phyloP scores from a whole-genome alignment of 2,888 invertebrate species.

The Tortricodes alternella region DNA sequence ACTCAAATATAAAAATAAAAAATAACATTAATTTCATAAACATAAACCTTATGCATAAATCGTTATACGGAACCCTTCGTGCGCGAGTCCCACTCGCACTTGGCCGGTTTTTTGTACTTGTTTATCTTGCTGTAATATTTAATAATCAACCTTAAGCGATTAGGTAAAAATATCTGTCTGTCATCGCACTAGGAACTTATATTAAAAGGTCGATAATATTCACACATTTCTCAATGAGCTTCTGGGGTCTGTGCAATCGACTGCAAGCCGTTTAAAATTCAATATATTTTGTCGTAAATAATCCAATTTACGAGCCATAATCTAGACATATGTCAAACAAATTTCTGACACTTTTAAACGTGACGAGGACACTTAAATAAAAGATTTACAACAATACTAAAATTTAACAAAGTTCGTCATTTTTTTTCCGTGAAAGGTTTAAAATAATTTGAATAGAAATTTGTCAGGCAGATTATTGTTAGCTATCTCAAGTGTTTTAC shows the following conservation, averaged over 20 bases:
- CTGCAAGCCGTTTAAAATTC: constrained; percentile 62
- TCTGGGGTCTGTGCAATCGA: constrained; percentile 31
- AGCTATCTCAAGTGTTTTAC: background rate
- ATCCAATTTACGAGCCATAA: constrained; percentile 61
- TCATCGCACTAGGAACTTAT: constrained; percentile 15
- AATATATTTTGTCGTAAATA: constrained; percentile 69
- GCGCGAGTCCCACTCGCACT: too few relatives aligned
- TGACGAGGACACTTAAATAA: constrained; percentile 60
- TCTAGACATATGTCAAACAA: constrained; percentile 74
- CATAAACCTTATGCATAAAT: too few relatives aligned
- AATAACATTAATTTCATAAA: too few relatives aligned
- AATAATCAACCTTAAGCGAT: background rate
- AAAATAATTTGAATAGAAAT: constrained; percentile 8
- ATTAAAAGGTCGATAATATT: constrained; percentile 16
- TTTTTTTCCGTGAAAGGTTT: constrained; percentile 20
- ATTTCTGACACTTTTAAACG: constrained; percentile 67
- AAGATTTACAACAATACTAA: constrained; percentile 43
- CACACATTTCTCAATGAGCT: constrained; percentile 22
- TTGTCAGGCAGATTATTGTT: background rate
- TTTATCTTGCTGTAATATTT: background rate
- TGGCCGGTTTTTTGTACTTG: too few relatives aligned
- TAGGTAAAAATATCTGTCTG: constrained; percentile 12
- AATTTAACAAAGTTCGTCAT: constrained; percentile 7
- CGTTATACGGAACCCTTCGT: too few relatives aligned
- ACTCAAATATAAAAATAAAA: too few relatives aligned